Base-by-base conservation (phyloP, 2,888 invertebrate genomes). In the Xestia ashworthii region DNA sequence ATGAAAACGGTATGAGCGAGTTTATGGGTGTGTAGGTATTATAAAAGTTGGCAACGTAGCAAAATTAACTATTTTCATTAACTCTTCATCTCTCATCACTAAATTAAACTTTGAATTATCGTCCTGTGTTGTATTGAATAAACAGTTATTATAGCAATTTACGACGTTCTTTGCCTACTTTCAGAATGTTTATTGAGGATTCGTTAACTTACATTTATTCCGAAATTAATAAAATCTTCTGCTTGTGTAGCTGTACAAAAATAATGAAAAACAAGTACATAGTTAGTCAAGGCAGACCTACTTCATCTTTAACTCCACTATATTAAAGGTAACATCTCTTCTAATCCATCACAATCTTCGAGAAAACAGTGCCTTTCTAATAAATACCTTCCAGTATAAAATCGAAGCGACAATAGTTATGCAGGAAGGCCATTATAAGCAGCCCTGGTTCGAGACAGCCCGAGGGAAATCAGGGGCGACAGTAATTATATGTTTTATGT, bases 381-480 rank as follows among this genome's bases (percentile, higher is more conserved):
- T 75, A 71, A 73, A 71, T 77, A 81, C 41, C 70, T 73, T 14
- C 62, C 58, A 46, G 78, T 78, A 88, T 67, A 80, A 78, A 82
- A 71, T 78, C 74, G 81, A 86, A 82, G 78, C 58, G 67, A 76
- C 75, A 82, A 85, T 89, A 87, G 84, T 87, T 88, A 84, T 84
- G 84, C 82, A 88, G 76, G 81, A 82, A 86, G 78, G 76, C 89
- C 87, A 91, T 89, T 91, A 89, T 87, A 83, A 88, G 82, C 80
- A 76, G 80, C 77, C 71, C 78, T 80, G 86, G 81, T 78, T 76
- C 88, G 85, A 78, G 88, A 80, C 78, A 81, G 76, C 93, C 89
- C 92, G 22, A 46, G 95, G 96, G 96, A 96, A 96, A 96, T 96
- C 94, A 95, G 88, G 85, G 89, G 88, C 90, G 90, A 88, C 90